Conservation (phyloP, 2,888 invertebrate genomes). For the Vannuccia rotundouncinata region DNA sequence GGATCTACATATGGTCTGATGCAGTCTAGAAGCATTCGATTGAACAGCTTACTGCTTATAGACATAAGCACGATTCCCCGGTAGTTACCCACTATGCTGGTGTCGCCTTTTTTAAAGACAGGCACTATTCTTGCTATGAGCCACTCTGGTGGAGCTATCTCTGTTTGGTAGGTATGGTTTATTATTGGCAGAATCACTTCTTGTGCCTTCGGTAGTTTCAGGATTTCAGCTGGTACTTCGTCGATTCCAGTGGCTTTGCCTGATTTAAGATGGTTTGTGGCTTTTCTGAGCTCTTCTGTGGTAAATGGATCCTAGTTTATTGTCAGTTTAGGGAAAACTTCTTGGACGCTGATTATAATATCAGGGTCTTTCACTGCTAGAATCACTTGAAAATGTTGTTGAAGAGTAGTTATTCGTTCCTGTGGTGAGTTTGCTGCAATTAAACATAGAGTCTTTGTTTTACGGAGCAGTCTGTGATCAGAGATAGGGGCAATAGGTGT, state of each 20-base stretch:
- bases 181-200: constrained; percentile 19
- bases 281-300: constrained; percentile 26
- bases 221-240: constrained; percentile 21
- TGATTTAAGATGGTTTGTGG: constrained; percentile 18
- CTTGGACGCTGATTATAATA: constrained; percentile 21
- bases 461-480: constrained; percentile 24
- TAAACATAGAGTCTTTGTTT: constrained; percentile 24
- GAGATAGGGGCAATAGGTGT: constrained; percentile 24
- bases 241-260: constrained; percentile 26
- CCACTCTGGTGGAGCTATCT: constrained; percentile 15
- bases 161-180: constrained; percentile 26
- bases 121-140: constrained; percentile 16
- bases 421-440: constrained; percentile 24
- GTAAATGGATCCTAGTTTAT: constrained; percentile 15
- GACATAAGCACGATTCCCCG: constrained; percentile 16
- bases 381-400: constrained; percentile 17
- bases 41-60: constrained; percentile 22
- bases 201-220: constrained; percentile 19
- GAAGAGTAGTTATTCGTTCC: constrained; percentile 21
- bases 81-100: constrained; percentile 21
- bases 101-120: constrained; percentile 24
- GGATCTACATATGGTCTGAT: constrained; percentile 21
- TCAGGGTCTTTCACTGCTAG: constrained; percentile 24
- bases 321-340: constrained; percentile 19
- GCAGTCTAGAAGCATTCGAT: constrained; percentile 21